Conservation (phyloP, 2,888 invertebrate species). For the Dolomedes plantarius region DNA sequence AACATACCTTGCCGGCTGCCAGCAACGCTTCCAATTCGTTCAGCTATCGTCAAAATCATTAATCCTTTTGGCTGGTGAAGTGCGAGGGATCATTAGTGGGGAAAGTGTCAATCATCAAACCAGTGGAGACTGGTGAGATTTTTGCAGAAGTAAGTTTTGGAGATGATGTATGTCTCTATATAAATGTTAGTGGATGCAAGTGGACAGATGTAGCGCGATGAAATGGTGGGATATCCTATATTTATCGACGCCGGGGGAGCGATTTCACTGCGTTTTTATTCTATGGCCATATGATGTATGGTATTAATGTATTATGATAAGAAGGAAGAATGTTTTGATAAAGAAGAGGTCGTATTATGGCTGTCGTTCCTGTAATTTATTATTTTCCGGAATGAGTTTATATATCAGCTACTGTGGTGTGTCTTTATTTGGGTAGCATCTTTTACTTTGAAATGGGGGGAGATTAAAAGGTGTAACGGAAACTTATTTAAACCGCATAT, state of each 20-base stretch:
- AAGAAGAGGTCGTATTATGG: too few species aligned
- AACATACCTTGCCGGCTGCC: conserved; percentile 55
- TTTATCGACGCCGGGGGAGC: neutral
- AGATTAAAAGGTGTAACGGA: too few species aligned
- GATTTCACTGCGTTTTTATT: too few species aligned
- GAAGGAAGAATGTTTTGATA: too few species aligned
- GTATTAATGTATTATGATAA: too few species aligned
- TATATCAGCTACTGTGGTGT: too few species aligned
- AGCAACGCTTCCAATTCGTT: conserved; percentile 65
- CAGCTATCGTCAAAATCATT: conserved; percentile 64
- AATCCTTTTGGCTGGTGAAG: conserved; percentile 22
- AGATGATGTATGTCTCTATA: neutral
- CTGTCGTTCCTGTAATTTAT: too few species aligned
- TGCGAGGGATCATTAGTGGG: neutral
- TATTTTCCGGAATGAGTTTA: too few species aligned
- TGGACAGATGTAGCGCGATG: neutral
- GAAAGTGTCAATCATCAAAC: conserved; percentile 8
- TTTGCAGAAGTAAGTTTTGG: neutral
- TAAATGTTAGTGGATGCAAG: neutral
- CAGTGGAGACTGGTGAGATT: neutral
- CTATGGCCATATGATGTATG: too few species aligned
- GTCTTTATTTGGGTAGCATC: too few species aligned
- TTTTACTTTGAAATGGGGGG: too few species aligned
- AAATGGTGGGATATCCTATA: neutral
- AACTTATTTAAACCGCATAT: too few species aligned